Base-by-base conservation (phyloP, 2,888 invertebrate species). In the Drosophila multiciliata region DNA sequence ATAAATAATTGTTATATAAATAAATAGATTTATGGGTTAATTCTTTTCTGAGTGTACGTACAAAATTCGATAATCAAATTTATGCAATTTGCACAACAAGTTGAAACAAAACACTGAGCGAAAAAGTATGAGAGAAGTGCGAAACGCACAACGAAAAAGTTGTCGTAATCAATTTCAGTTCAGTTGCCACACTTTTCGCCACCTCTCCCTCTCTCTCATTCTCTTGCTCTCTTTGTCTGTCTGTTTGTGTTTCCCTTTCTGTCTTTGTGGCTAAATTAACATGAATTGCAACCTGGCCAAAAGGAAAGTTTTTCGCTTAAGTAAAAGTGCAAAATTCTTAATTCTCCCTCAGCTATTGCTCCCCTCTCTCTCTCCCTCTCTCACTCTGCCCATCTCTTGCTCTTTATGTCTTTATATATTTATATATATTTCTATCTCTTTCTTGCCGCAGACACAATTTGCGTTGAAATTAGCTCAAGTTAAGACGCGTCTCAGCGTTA, bases 281-380 rank as follows among this genome's bases (percentile, higher is more conserved):
- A 68, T 45, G 49, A 62, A 77, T 59, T 83, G 88, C 85, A 86
- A 86, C 88, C 86, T 86, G 88, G 88, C 66, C 71, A 68, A 79
- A 69, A 81, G 71, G 68, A 86, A 86, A 86, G 74, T 88, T 88
- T 88, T 88, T 69, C 74, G 80, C 82, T 86, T 78, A 86, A 83
- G 78, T 70, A 88, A 86, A 86, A 86, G 87, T 88, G 86, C 85
- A 85, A 87, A 45, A 85, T 87, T 82, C 83, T 88, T 71, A 57
- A 62, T 70, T 82, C 66, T 60, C 52, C 50, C 58, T 4, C 2
- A 45, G 45, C 2, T 15, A 35, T 71, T 38, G 58, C 53, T 33
- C 48, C 32, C 36, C 60, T 45, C 15, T 26, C 2, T 53, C 35
- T 53, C 6, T 26, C 7, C 9, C 42, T 42, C 50, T 60, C 52